phyloP scores from a whole-genome alignment of 1,140 invertebrate species.

The Penaeus japonicus region DNA sequence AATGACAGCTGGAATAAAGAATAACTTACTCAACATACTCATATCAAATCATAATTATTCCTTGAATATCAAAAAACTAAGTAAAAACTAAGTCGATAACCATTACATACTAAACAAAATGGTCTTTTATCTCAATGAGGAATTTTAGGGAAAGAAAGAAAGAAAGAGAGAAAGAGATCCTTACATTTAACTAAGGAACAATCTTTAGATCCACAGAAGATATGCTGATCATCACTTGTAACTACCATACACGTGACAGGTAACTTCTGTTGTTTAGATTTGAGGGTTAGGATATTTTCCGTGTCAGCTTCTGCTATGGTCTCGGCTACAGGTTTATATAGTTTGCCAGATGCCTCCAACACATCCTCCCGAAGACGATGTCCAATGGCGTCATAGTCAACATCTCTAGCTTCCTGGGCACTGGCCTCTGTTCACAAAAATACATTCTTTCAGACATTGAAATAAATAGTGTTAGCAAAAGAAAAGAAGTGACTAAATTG shows the following conservation, averaged over 20 bases:
- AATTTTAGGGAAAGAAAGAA: no score
- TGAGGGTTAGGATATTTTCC: conserved; percentile 68
- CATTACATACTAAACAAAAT: no score
- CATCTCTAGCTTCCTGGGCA: conserved; percentile 72
- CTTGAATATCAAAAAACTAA: no score
- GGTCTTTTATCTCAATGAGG: no score
- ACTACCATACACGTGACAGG: conserved; percentile 84
- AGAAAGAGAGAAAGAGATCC: neutral
- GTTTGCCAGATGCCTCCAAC: conserved; percentile 82
- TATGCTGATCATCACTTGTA: conserved; percentile 75
- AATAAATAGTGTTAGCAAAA: neutral
- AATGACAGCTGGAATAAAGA: neutral
- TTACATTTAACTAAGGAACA: conserved; percentile 86
- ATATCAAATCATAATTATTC: no score
- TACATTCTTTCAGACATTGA: neutral
- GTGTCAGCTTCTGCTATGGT: conserved; percentile 68
- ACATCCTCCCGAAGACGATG: conserved; percentile 74
- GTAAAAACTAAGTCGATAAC: no score
- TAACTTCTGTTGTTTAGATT: conserved; percentile 77
- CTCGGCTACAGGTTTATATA: conserved; percentile 78
- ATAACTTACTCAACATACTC: no score
- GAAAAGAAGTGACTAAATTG: neutral
- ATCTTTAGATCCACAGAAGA: conserved; percentile 89
- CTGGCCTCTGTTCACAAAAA: conserved; percentile 70
- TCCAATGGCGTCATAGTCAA: conserved; percentile 69